phyloP scores from a whole-genome alignment of 2,113 vertebrate species.

The Collichthys lucidus region DNA sequence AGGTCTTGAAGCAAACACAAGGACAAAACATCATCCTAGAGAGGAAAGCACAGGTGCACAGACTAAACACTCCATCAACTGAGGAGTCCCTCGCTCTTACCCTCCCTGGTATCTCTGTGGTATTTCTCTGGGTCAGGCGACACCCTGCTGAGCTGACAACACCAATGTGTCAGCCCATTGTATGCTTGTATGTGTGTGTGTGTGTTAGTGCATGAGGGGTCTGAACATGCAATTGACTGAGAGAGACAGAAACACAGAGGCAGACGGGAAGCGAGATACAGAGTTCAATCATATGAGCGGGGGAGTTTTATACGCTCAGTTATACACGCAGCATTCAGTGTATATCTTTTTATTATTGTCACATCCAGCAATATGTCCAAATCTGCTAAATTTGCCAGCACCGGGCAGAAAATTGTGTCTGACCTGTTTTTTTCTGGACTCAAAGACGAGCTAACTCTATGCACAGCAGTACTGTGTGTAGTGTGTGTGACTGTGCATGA shows the following conservation, averaged over 20 bases:
- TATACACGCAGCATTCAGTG: background rate
- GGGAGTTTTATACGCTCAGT: background rate
- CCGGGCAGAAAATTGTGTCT: constrained; percentile 12
- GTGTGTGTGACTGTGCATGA: constrained; percentile 10
- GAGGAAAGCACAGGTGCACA: constrained; percentile 18
- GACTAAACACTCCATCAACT: constrained; percentile 15
- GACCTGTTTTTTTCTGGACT: constrained; percentile 47
- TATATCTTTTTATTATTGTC: background rate
- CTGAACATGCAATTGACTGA: constrained; percentile 30
- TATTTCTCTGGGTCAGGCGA: constrained; percentile 37
- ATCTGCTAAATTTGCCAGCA: background rate
- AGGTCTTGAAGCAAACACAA: constrained; percentile 16
- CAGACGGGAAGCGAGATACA: constrained; percentile 13
- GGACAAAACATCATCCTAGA: background rate
- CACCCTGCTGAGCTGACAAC: constrained; percentile 63
- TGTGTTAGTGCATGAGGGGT: background rate
- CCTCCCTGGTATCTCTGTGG: constrained; percentile 24
- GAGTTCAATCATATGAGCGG: constrained; percentile 30
- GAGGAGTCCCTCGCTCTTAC: constrained; percentile 12
- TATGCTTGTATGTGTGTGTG: constrained; percentile 12
- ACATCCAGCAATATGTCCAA: background rate
- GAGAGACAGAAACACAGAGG: constrained; percentile 28
- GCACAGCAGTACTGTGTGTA: constrained; percentile 16
- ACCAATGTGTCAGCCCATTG: constrained; percentile 45
- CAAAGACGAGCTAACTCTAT: constrained; percentile 33